Conservation (phyloP, 2,113 vertebrate species). For the Cynoglossus semilaevis region DNA sequence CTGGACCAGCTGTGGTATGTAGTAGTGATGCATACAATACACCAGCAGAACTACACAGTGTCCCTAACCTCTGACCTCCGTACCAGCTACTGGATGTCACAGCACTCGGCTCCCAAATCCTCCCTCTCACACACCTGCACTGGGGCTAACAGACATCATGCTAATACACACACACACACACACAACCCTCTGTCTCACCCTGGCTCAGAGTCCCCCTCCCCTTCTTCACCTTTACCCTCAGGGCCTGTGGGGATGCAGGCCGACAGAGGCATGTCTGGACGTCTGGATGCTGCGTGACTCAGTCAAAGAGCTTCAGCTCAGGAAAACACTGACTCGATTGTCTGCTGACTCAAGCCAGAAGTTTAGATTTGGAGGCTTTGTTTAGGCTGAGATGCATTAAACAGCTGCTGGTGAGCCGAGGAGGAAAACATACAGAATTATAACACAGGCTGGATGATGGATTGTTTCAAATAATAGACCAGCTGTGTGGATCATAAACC, state of each 20-base stretch:
- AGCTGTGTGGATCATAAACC: neutral
- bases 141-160: conserved; percentile 7
- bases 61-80: conserved; percentile 8
- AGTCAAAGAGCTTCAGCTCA: conserved; percentile 25
- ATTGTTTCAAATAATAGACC: neutral
- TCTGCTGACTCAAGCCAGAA: conserved; percentile 27
- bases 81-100: conserved; percentile 33
- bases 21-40: no score
- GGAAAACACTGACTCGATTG: conserved; percentile 52
- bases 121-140: conserved; percentile 52
- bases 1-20: no score
- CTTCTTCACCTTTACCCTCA: conserved; percentile 35
- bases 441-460: neutral
- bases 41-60: conserved; percentile 1
- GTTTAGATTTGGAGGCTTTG: conserved; percentile 39
- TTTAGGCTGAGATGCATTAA: conserved; percentile 17
- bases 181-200: neutral
- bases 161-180: conserved; percentile 4
- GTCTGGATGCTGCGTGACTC: conserved; percentile 58
- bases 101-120: conserved; percentile 25
- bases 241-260: conserved; percentile 34
- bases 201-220: conserved; percentile 7
- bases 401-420: conserved; percentile 31
- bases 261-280: conserved; percentile 52
- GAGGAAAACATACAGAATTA: conserved; percentile 2